These are phyloP conservation scores for Gadus macrocephalus DNA, from an alignment of 2,113 vertebrate species.

Conservation along the genomic window DNA sequence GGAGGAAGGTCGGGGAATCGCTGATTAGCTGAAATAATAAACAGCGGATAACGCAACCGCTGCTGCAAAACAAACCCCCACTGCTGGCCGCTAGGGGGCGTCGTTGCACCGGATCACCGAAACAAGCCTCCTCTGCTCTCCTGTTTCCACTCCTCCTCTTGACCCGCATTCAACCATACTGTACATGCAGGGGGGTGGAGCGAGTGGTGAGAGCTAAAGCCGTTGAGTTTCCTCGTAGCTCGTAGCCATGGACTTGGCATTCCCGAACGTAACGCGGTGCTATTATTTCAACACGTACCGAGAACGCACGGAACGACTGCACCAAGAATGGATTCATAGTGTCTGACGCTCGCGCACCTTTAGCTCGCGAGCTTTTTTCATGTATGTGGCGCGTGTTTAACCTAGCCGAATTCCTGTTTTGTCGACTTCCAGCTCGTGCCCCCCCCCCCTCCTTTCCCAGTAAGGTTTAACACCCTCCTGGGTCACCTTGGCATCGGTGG, in stretches of 20 bases:
- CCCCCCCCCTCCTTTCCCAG: background rate
- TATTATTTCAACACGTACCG: constrained; percentile 25
- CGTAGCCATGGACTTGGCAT: constrained; percentile 37
- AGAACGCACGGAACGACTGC: constrained; percentile 21
- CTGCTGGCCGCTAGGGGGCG: constrained; percentile 32
- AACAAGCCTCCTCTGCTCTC: background rate
- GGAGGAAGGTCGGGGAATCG: no score
- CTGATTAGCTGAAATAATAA: no score
- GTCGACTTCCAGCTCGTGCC: background rate
- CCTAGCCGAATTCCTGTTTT: background rate
- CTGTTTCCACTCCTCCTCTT: constrained; percentile 19
- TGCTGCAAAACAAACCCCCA: no score
- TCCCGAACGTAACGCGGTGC: constrained; percentile 22
- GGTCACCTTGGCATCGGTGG: background rate
- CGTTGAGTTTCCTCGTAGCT: constrained; percentile 32
- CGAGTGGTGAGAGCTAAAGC: constrained; percentile 32
- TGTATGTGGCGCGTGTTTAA: background rate
- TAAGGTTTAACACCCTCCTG: background rate
- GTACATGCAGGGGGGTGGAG: constrained; percentile 29
- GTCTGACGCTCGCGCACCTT: background rate
- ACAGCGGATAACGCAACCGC: no score
- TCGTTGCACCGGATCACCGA: background rate
- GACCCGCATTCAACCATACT: constrained; percentile 65
- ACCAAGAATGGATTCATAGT: constrained; percentile 8
- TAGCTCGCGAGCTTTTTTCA: background rate